A percentile compares a stretch with the other conserved stretches of the same genome.
phyloP scores from a whole-genome alignment of 2,113 vertebrate species.

The Chamaetylas fuelleborni region DNA sequence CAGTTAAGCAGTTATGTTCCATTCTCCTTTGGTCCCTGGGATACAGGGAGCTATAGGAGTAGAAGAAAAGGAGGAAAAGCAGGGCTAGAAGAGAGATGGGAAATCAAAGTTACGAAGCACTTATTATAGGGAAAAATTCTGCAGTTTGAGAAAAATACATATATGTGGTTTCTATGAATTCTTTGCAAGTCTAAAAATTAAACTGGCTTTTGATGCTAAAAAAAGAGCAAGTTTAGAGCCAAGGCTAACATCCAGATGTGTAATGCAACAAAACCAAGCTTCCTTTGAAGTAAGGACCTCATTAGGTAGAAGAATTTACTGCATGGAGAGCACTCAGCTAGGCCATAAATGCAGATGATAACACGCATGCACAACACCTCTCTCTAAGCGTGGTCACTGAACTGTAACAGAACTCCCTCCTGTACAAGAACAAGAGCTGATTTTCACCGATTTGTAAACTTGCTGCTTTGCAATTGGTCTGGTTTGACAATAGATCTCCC shows the following conservation, averaged over 20 bases:
- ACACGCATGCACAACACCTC: background rate
- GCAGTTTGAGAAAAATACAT: background rate
- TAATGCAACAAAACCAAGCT: background rate
- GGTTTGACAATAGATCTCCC: background rate
- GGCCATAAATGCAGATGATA: background rate
- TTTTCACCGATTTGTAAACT: background rate
- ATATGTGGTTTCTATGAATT: background rate
- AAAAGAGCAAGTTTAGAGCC: background rate
- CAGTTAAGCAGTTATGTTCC: background rate
- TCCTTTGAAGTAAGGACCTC: background rate
- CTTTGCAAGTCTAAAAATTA: background rate
- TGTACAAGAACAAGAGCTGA: background rate
- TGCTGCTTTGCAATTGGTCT: background rate
- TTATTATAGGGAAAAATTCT: background rate
- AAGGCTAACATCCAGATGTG: background rate
- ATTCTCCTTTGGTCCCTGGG: background rate
- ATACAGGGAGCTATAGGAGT: background rate
- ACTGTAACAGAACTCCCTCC: background rate
- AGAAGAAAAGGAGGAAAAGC: background rate
- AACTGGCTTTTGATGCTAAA: background rate
- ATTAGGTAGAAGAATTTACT: background rate
- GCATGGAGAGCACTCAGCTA: background rate
- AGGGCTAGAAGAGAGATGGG: background rate
- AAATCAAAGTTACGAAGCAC: background rate
- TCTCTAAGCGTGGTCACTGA: background rate